Conservation (phyloP, 2,113 vertebrate species). For the Murina feae region DNA sequence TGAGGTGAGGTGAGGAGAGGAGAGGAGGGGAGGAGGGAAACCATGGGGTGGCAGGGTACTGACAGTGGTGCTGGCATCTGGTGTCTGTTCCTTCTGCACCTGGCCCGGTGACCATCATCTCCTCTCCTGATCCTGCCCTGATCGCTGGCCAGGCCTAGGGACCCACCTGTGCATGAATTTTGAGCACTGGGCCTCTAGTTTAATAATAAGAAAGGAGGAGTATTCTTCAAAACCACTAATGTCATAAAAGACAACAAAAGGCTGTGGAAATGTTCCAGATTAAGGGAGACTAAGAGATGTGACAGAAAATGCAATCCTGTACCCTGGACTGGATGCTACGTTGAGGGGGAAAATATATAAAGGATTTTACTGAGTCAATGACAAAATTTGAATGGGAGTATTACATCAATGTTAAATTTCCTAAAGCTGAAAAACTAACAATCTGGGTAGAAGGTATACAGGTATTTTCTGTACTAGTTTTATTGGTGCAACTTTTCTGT, state of each 20-base stretch:
- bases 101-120: no score
- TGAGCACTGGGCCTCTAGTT: no score
- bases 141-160: no score
- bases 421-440: neutral
- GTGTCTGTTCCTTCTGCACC: no score
- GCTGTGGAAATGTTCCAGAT: neutral
- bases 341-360: neutral
- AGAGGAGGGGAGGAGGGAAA: no score
- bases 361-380: neutral
- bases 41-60: no score
- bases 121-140: no score
- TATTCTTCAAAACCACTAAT: neutral
- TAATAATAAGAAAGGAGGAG: neutral
- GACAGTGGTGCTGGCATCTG: no score
- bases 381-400: neutral
- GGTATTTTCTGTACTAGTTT: neutral
- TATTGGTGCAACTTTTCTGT: neutral
- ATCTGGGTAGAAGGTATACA: neutral
- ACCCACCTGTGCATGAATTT: no score
- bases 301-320: neutral
- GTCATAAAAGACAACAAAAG: conserved; percentile 14
- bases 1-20: no score
- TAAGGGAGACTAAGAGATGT: neutral
- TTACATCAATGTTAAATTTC: neutral
- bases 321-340: neutral